Evolutionary conservation across 2,797 vertebrate genomes (phyloP).

Genomic region (Lophius americanus): DNA sequence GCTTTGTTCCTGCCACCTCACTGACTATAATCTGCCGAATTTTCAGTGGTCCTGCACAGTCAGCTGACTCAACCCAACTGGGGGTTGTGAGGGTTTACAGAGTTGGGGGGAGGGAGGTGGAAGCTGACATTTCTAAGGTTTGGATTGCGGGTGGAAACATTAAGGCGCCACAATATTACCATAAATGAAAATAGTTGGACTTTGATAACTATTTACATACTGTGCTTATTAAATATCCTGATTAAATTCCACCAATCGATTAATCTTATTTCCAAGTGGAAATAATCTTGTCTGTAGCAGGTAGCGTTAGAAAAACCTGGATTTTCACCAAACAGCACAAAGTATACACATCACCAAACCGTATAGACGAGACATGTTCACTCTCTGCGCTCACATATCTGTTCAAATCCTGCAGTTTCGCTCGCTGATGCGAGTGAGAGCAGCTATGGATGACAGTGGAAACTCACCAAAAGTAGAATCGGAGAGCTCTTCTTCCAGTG

Average conservation of each 20-base stretch:
- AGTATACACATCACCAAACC: conserved; percentile 30
- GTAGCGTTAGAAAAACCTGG: neutral
- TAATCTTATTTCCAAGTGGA: neutral
- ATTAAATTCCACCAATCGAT: neutral
- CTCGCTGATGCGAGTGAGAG: neutral
- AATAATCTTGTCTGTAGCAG: neutral
- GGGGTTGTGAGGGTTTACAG: conserved; percentile 35
- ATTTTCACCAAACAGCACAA: neutral
- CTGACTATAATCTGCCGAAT: conserved; percentile 51
- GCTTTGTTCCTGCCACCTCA: conserved; percentile 70
- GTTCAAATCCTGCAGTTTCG: rapidly evolving
- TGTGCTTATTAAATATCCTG: neutral
- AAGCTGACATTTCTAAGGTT: neutral
- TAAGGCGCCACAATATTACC: neutral
- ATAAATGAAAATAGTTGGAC: conserved; percentile 3
- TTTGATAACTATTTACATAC: neutral
- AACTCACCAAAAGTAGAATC: conserved; percentile 79
- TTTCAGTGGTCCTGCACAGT: conserved; percentile 46
- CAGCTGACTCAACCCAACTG: conserved; percentile 61
- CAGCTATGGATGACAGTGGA: conserved; percentile 10
- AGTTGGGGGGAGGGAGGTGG: conserved; percentile 36
- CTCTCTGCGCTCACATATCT: neutral
- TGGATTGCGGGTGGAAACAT: no score
- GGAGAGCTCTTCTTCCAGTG: conserved; percentile 69
- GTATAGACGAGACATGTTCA: no score